phyloP scores from a whole-genome alignment of 2,113 vertebrate genomes.

The Jaculus jaculus region DNA sequence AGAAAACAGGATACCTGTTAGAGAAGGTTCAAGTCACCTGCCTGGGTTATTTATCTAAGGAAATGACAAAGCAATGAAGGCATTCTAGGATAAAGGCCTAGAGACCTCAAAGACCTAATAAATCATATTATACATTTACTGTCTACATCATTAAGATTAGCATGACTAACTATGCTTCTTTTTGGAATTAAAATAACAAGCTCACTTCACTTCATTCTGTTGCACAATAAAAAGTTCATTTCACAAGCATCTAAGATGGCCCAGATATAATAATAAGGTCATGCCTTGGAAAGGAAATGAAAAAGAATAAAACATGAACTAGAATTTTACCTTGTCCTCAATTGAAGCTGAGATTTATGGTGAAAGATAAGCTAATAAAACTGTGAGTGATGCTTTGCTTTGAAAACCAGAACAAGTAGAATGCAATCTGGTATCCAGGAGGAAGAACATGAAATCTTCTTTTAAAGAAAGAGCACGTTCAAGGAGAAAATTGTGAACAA shows the following conservation, averaged over 20 bases:
- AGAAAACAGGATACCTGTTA: background rate
- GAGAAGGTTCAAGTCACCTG: constrained; percentile 24
- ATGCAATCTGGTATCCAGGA: constrained; percentile 29
- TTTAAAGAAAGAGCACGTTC: constrained; percentile 24
- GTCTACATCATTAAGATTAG: constrained; percentile 1
- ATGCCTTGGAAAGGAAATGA: constrained; percentile 47
- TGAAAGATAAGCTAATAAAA: constrained; percentile 37
- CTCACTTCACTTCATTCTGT: constrained; percentile 16
- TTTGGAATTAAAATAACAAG: constrained; percentile 63
- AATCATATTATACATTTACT: constrained; percentile 56
- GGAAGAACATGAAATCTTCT: constrained; percentile 42
- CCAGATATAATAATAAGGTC: constrained; percentile 61
- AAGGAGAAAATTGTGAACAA: constrained; percentile 40
- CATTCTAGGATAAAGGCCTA: background rate
- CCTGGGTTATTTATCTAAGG: background rate
- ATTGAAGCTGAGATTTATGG: constrained; percentile 55
- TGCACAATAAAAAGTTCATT: constrained; percentile 44
- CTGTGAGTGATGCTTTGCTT: background rate
- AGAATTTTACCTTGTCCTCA: constrained; percentile 42
- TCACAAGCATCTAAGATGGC: constrained; percentile 40
- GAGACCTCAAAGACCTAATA: background rate
- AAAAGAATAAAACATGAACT: constrained; percentile 66
- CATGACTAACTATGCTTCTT: constrained; percentile 34
- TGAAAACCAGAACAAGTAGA: constrained; percentile 45
- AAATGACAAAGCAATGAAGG: background rate